Evolutionary conservation across 2,888 invertebrate species (phyloP).

Genomic region (Eucera pruinosa): DNA sequence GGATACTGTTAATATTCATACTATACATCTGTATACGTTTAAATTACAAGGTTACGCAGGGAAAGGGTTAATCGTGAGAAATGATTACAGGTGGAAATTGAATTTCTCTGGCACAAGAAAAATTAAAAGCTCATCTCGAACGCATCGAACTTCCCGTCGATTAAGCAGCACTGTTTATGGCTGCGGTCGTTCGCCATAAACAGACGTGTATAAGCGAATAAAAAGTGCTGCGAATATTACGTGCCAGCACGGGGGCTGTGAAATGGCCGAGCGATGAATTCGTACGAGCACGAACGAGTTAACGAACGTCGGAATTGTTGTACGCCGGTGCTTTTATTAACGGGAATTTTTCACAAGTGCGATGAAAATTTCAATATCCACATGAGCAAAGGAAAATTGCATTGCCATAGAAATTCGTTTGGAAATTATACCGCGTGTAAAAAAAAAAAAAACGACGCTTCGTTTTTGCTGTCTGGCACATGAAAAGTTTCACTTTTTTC

Average conservation of each 20-base stretch:
- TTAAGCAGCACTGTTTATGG: neutral
- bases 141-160: neutral
- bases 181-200: neutral
- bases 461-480: no score
- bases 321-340: neutral
- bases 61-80: no score
- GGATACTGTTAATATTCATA: no score
- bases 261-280: neutral
- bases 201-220: conserved; percentile 2
- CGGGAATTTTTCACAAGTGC: no score
- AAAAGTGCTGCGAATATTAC: neutral
- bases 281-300: neutral
- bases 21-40: no score
- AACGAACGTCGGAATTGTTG: neutral
- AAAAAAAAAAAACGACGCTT: no score
- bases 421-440: no score
- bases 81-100: no score
- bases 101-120: no score
- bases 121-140: neutral
- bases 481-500: no score
- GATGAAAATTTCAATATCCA: neutral
- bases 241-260: no score
- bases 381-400: neutral
- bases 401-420: neutral
- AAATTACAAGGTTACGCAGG: no score